These are phyloP conservation scores for Mirza zaza DNA, from an alignment of 2,113 vertebrate species.

Conservation along the genomic window DNA sequence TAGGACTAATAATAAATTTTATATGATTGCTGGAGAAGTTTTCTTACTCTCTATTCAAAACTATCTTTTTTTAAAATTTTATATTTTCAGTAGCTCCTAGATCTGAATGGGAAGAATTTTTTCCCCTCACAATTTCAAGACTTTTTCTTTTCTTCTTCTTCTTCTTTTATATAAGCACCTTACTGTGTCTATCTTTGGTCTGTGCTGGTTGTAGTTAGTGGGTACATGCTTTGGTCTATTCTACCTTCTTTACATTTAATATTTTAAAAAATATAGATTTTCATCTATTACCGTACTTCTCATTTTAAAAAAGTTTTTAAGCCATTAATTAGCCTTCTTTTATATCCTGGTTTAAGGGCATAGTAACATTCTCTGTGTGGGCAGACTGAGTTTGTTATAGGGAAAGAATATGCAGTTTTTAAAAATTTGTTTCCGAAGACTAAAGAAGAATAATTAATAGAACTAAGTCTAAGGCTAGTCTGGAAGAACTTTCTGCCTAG, in stretches of 20 bases:
- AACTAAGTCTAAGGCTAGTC: background rate
- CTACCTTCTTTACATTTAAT: background rate
- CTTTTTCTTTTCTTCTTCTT: background rate
- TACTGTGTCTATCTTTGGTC: background rate
- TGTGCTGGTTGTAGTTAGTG: background rate
- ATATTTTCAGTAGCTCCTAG: background rate
- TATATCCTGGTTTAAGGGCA: background rate
- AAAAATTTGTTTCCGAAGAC: background rate
- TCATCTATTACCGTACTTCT: background rate
- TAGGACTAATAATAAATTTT: background rate
- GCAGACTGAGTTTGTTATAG: background rate
- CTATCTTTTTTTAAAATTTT: background rate
- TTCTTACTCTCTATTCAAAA: background rate
- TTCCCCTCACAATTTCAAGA: background rate
- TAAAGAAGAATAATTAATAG: background rate
- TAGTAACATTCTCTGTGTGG: background rate
- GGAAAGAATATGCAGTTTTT: background rate
- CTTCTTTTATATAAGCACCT: background rate
- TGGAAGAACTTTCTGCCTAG: background rate
- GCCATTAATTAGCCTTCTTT: background rate
- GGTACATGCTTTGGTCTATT: background rate
- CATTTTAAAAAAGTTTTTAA: constrained; percentile 5
- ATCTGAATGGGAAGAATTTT: background rate
- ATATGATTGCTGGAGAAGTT: background rate
- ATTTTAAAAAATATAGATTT: constrained; percentile 37